Evolutionary conservation across 30 jellyfish, hydroid and myxozoan species (phyloP).

Genomic region (Chrysaora quinquecirrha): DNA sequence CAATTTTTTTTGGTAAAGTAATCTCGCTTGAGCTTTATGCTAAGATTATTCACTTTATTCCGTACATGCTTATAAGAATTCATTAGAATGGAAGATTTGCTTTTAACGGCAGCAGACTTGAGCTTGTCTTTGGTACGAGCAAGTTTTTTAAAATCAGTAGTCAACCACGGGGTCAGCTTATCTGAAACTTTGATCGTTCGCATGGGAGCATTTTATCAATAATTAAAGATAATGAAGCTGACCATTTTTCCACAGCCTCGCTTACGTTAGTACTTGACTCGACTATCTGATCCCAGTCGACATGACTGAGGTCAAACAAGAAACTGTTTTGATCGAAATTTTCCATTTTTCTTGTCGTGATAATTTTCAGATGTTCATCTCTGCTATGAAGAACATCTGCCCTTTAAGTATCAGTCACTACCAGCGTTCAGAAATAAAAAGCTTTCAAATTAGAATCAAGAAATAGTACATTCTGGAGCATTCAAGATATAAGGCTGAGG

Average conservation of each 20-base stretch:
- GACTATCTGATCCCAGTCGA: not conserved
- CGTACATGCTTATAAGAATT: slow-evolving; percentile 30
- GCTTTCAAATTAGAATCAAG: too few relatives aligned
- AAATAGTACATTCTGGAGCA: too few relatives aligned
- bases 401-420: too few relatives aligned
- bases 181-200: slow-evolving; percentile 21
- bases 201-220: slow-evolving; percentile 40
- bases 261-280: slow-evolving; percentile 25
- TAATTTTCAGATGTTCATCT: too few relatives aligned
- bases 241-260: slow-evolving; percentile 14
- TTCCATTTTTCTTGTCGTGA: slow-evolving; percentile 29
- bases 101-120: slow-evolving; percentile 27
- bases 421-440: too few relatives aligned
- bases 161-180: slow-evolving; percentile 49
- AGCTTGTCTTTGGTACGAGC: slow-evolving; percentile 29
- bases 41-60: slow-evolving; percentile 16
- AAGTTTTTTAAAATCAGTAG: slow-evolving; percentile 34
- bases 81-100: too few relatives aligned
- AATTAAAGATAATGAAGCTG: slow-evolving; percentile 3
- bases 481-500: too few relatives aligned
- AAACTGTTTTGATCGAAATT: slow-evolving; percentile 6
- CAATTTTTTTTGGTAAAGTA: slow-evolving; percentile 41
- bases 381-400: too few relatives aligned
- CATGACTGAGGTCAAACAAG: slow-evolving; percentile 10
- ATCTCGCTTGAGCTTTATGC: slow-evolving; percentile 27